These are phyloP conservation scores for Drosophila limbata DNA, from an alignment of 2,888 invertebrate genomes.

Conservation along the genomic window DNA sequence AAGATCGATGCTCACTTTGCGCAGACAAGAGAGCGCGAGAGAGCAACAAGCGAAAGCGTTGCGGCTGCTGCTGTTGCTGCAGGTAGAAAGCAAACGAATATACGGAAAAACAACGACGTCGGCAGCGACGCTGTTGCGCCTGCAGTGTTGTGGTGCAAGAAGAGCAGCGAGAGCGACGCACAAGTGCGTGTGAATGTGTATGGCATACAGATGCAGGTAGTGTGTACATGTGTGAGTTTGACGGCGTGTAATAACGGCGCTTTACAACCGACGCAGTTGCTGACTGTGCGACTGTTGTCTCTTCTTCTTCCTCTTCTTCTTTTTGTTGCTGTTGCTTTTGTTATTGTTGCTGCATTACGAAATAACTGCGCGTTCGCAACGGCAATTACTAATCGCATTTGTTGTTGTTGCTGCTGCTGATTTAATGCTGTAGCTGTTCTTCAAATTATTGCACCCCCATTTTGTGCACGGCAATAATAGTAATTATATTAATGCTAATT, in stretches of 20 bases:
- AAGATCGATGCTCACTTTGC: slow-evolving; percentile 9
- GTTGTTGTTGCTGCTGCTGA: slow-evolving; percentile 43
- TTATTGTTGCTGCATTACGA: slow-evolving; percentile 65
- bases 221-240: not conserved
- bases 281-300: slow-evolving; percentile 15
- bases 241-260: slow-evolving; percentile 57
- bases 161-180: slow-evolving; percentile 53
- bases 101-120: slow-evolving; percentile 27
- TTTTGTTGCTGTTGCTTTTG: slow-evolving; percentile 31
- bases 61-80: slow-evolving; percentile 38
- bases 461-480: slow-evolving; percentile 41
- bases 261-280: slow-evolving; percentile 61
- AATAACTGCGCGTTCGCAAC: slow-evolving; percentile 58
- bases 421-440: slow-evolving; percentile 46
- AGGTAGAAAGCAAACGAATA: slow-evolving; percentile 71
- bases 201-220: slow-evolving; percentile 10
- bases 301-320: slow-evolving; percentile 11
- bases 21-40: slow-evolving; percentile 1
- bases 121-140: slow-evolving; percentile 14
- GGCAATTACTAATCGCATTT: slow-evolving; percentile 67
- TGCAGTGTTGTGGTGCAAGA: slow-evolving; percentile 37
- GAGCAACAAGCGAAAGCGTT: slow-evolving; percentile 71
- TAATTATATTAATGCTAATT: slow-evolving; percentile 74
- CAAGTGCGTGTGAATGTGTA: slow-evolving; percentile 45
- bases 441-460: slow-evolving; percentile 61